Conservation (phyloP, 2,888 invertebrate genomes). For the Drosophila neonasuta region DNA sequence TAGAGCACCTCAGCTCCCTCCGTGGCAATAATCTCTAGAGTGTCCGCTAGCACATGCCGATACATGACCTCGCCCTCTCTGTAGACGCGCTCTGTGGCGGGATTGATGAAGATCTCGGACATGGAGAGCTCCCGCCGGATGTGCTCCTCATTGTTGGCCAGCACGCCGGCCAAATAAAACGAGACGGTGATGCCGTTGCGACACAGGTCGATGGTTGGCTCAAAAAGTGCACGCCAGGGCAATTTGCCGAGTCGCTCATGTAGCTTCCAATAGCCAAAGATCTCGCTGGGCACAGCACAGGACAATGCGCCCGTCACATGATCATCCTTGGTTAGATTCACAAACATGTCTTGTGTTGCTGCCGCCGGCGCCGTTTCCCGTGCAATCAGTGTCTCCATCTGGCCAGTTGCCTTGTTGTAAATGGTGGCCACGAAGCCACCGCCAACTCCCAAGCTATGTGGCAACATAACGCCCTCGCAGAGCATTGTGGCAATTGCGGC, state of each 20-base stretch:
- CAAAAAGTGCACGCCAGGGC: conserved; percentile 90
- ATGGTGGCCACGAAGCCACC: conserved; percentile 94
- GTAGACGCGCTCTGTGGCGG: conserved; percentile 81
- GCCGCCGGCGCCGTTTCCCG: conserved; percentile 89
- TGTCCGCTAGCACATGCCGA: conserved; percentile 86
- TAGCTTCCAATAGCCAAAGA: conserved; percentile 91
- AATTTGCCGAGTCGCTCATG: conserved; percentile 88
- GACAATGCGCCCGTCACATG: conserved; percentile 82
- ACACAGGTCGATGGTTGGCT: conserved; percentile 91
- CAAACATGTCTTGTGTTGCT: conserved; percentile 88
- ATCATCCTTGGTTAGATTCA: conserved; percentile 70
- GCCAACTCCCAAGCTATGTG: conserved; percentile 93
- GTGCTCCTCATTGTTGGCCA: conserved; percentile 83
- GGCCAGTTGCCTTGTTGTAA: conserved; percentile 86
- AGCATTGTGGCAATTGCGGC: conserved; percentile 92
- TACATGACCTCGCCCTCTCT: conserved; percentile 86
- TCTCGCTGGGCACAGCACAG: conserved; percentile 94
- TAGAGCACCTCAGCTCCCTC: conserved; percentile 89
- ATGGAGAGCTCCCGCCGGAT: conserved; percentile 85
- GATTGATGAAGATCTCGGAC: conserved; percentile 86
- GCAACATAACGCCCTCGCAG: conserved; percentile 92
- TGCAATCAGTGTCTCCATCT: conserved; percentile 87
- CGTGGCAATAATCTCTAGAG: conserved; percentile 86
- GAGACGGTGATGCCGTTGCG: conserved; percentile 87
- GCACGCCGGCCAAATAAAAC: conserved; percentile 85